Evolutionary conservation across 2,888 invertebrate species (phyloP).

Genomic region (Scaptomyza caliginosa): DNA sequence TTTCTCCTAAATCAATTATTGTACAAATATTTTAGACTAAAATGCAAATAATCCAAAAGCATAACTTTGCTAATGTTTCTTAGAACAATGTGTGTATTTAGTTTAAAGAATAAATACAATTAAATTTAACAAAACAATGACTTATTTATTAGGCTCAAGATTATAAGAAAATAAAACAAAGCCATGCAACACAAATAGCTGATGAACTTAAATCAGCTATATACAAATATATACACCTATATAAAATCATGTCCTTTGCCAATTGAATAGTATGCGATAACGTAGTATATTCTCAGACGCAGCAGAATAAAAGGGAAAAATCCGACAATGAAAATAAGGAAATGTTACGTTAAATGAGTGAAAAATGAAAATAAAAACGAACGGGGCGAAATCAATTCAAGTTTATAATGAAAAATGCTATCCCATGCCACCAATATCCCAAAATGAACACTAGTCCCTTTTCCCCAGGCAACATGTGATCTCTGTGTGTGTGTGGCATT

Average conservation of each 20-base stretch:
- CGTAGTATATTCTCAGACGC: conserved; percentile 16
- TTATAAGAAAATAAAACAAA: too few relatives aligned
- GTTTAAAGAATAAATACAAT: neutral
- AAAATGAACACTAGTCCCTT: too few relatives aligned
- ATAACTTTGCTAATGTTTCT: too few relatives aligned
- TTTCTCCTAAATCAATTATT: too few relatives aligned
- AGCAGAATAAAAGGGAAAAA: conserved; percentile 25
- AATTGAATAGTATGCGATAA: neutral
- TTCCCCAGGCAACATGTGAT: conserved; percentile 8
- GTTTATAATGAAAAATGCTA: conserved; percentile 46
- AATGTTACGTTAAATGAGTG: conserved; percentile 39
- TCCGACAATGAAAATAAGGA: conserved; percentile 36
- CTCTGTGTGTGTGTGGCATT: conserved; percentile 19
- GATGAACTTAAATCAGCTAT: neutral
- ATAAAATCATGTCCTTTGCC: neutral
- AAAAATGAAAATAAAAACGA: conserved; percentile 27
- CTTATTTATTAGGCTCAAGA: neutral
- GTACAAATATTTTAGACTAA: neutral
- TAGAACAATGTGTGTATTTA: neutral
- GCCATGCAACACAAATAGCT: neutral
- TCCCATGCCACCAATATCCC: neutral
- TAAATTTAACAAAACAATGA: neutral
- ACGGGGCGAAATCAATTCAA: conserved; percentile 41
- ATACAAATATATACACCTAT: neutral
- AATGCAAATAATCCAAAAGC: too few relatives aligned